Base-by-base conservation (phyloP, 1,140 invertebrate genomes). In the Drosophila trapezifrons region DNA sequence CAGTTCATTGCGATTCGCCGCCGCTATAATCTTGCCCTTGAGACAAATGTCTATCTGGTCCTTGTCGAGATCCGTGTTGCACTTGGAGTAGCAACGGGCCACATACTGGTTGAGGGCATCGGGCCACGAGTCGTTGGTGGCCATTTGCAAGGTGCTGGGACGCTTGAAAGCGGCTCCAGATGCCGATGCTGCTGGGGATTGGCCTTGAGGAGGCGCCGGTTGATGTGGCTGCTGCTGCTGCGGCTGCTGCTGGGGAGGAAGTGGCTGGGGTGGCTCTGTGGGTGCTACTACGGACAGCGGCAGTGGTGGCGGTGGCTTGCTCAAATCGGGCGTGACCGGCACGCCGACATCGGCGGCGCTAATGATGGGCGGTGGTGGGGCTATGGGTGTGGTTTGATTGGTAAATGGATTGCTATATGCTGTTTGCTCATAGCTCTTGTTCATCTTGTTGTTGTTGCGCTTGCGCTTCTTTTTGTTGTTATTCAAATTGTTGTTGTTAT, bases 31-130 rank as follows among this genome's bases (percentile, higher is more conserved):
- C 92, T 98, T 97, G 38, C 97, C 97, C 92, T 98, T 98, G 32
- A 99, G 93, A 76, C 98, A 96, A 65, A 97, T 97, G 91, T 98
- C 97, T 57, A 99, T 97, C 91, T 97, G 95, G 94, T 99, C 97
- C 93, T 98, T 97, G 92, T 99, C 97, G 59, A 97, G 94, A 58
- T 95, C 94, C 13, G 96, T 97, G 80, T 95, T 95, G 90, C 97
- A 98, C 93, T 97, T 97, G 38, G 95, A 95, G 93, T 98, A 99
- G 85, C 97, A 98, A 73, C 96, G 95, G 80, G 96, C 96, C 12
- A 99, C 97, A 93, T 98, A 99, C 66, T 96, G 95, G 87, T 96
- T 95, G 27, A 97, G 90, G 60, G 95, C 95, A 52, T 95, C 94
- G 2, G 96, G 96, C 96, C 96, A 96, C n/a, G 92, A 92, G 73